phyloP scores from a whole-genome alignment of 2,113 vertebrate genomes.

The Acanthisitta chloris region DNA sequence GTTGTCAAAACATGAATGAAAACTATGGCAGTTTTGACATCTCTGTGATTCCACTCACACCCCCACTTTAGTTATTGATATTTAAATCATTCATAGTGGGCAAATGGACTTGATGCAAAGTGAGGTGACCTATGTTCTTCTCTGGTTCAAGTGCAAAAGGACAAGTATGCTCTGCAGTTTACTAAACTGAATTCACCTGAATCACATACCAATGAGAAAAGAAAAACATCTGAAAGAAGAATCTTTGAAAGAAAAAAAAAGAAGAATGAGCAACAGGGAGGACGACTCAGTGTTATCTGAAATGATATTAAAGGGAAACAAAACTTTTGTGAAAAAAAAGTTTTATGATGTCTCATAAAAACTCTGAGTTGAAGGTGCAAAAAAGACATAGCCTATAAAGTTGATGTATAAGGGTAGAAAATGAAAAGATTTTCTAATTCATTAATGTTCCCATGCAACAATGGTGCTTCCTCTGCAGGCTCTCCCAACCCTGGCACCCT shows the following conservation, averaged over 20 bases:
- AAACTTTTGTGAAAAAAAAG: background rate
- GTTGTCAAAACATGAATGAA: background rate
- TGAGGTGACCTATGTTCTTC: background rate
- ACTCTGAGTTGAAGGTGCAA: background rate
- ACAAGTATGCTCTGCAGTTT: background rate
- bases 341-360: background rate
- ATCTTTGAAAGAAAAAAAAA: background rate
- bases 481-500: background rate
- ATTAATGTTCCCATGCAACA: fast-evolving
- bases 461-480: background rate
- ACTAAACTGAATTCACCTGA: background rate
- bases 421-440: background rate
- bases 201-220: background rate
- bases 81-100: background rate
- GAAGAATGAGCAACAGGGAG: background rate
- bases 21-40: background rate
- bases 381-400: background rate
- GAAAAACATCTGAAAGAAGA: background rate
- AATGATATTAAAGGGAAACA: background rate
- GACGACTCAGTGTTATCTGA: background rate
- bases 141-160: background rate
- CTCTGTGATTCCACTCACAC: fast-evolving
- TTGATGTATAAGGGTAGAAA: background rate
- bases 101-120: background rate
- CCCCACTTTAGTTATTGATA: background rate